Evolutionary conservation across 2,113 vertebrate genomes (phyloP), one percentile per base, ranked within the genome.

Genomic region (Poeciliopsis retropinna): DNA sequence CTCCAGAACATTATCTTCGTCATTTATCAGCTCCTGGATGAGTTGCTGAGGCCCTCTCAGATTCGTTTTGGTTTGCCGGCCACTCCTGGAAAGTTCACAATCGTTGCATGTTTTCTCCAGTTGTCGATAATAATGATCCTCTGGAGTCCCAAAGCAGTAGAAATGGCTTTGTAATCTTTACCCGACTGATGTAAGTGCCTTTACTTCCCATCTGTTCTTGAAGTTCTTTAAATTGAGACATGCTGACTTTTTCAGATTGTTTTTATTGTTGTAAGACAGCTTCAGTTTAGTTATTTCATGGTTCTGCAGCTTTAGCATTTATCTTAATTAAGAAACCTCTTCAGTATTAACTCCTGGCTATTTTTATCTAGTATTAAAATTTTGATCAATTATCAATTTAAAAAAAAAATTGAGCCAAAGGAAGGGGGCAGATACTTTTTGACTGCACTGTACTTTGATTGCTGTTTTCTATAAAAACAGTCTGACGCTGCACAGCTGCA

Each of bases 401-500:
- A n/a, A n/a, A n/a, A n/a, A n/a, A n/a, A n/a, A n/a, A n/a, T n/a
- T 13, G 14, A 54, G 22, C 39, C 39, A 57, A n/a, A 57, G 22
- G 22, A 57, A n/a, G 25, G 25, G 22, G 51, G 51, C 25, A 57
- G 3, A 57, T 57, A n/a, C 25, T 57, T 57, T 57, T 57, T n/a
- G 22, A 32, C 57, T 75, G 44, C 71, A 68, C 72, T 70, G 54
- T 70, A 78, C 70, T 7, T 80, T 60, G 57, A 65, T 57, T 27
- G n/a, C 25, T 78, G 71, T 60, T 64, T 60, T 60, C 60, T 74
- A 28, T 72, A 64, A 79, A 70, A 79, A 78, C 71, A 82, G 1
- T 31, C 60, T 60, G 66, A 72, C 79, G 81, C 61, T 65, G 62
- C 74, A 34, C 60, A 72, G 77, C 91, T 67, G 81, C 76, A 76